Evolutionary conservation across 2,797 vertebrate genomes (phyloP), one percentile per base, ranked within the genome.

Genomic region (Phalloptychus januarius): DNA sequence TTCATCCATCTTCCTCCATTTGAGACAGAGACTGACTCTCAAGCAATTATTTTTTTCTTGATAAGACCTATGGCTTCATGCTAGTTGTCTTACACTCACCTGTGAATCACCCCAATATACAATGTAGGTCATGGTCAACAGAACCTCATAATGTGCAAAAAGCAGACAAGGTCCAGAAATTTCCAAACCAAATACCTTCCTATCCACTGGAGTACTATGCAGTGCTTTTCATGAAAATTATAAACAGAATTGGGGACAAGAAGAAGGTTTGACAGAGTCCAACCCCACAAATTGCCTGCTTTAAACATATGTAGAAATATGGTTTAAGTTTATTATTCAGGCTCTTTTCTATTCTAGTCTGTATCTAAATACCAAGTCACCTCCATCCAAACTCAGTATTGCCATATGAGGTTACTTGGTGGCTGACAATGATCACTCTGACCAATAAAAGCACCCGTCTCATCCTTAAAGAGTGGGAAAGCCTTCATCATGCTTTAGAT

Each of bases 401-500:
- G 31, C 2, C 2, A 16, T 33, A 20, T 20, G 1, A 33, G 16
- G 7, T 36, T 63, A 63, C 31, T 63, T 65, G 6, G 1, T 33
- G 16, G 33, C 20, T 65, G 20, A 38, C 8, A 38, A 11, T 65
- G 33, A 10, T 18, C 31, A 16, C 33, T 7, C 58, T 65, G 63
- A 10, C 38, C 13, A 25, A 40, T 11, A 12, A 40, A 56, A 56
- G 52, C 52, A 56, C 25, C 52, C 25, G 25, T 56, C 25, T 56
- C 52, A 56, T 56, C 52, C 25, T 56, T 28, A 44, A 40, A 40
- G 25, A 42, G 12, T 45, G 42, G 36, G 11, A 20, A 70, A 69
- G 78, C 70, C 63, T 79, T 79, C 73, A 78, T 23, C 79, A 45
- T 50, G 44, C 74, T n/a, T 73, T 40, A 25, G 3, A 72, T 54